These are phyloP conservation scores for Hypanus sabinus DNA, from an alignment of 2,113 vertebrate genomes.

Conservation along the genomic window DNA sequence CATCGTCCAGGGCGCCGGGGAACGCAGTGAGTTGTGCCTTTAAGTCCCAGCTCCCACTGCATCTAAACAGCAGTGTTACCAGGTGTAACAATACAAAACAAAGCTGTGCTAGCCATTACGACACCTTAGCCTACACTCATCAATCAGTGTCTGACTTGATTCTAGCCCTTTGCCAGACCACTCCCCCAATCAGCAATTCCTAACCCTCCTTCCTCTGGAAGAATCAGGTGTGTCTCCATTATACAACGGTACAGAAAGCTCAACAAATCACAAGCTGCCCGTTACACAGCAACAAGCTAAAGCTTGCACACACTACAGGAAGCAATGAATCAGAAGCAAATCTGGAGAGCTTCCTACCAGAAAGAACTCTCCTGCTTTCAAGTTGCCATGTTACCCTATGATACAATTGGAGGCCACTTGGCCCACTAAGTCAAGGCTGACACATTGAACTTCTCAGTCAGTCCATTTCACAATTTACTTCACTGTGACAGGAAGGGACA, in stretches of 20 bases:
- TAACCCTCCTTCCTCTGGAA: neutral
- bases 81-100: slow-evolving; percentile 6
- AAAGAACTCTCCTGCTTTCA: neutral
- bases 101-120: neutral
- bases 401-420: too few relatives aligned
- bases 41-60: neutral
- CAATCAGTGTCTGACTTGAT: neutral
- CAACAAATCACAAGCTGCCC: neutral
- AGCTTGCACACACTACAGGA: neutral
- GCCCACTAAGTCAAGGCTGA: too few relatives aligned
- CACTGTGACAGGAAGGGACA: too few relatives aligned
- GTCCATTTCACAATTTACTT: too few relatives aligned
- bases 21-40: neutral
- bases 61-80: neutral
- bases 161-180: neutral
- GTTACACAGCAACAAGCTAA: neutral
- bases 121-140: too few relatives aligned
- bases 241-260: neutral
- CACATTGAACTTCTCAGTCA: too few relatives aligned
- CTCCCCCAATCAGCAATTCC: neutral
- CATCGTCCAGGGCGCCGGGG: neutral
- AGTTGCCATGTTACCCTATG: too few relatives aligned
- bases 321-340: neutral
- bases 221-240: neutral
- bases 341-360: neutral